Base-by-base conservation (phyloP, 1,140 invertebrate genomes). In the Centruroides sculpturatus region DNA sequence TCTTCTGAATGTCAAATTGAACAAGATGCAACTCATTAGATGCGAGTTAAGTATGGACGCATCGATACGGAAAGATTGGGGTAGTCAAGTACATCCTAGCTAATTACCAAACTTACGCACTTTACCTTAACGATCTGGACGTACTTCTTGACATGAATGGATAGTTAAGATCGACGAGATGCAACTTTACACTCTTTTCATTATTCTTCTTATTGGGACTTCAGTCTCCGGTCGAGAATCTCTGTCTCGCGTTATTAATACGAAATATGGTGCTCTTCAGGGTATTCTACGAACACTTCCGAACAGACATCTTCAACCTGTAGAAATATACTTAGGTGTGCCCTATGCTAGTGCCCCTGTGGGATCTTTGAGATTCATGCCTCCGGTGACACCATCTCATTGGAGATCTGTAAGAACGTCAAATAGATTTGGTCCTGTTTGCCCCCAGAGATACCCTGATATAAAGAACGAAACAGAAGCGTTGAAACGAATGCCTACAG, bases 361-460 rank as follows among this genome's bases (percentile, higher is more conserved):
- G 2, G 83, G 82, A 11, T 77, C 80, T 9, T 74, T 86, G 51
- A 80, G 89, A 35, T 85, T 89, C 67, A 81, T 81, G 61, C 78
- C 83, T n/a, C 68, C 69, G n/a, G 67, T 69, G 8, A 68, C 68
- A 9, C 87, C 87, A 3, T 86, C 89, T 3, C 82, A 89, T 57
- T 95, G 90, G 91, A 82, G 85, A n/a, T 88, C 88, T 13, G 84
- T 92, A 13, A 88, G 89, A 74, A 83, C 87, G 69, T 85, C 86
- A 34, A 81, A 85, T 53, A 77, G 78, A 57, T 84, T 89, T 62
- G 83, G 84, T 0, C 85, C 88, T 0, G 89, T 92, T 0, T 95
- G 92, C 72, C 89, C 90, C 0, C 92, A 96, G 63, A 66, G 61
- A 36, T 64, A 56, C 9, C 57, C 66, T 3, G 64, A 70, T 41